Base-by-base conservation (phyloP, 2,113 vertebrate species). In the Pelodiscus sinensis region DNA sequence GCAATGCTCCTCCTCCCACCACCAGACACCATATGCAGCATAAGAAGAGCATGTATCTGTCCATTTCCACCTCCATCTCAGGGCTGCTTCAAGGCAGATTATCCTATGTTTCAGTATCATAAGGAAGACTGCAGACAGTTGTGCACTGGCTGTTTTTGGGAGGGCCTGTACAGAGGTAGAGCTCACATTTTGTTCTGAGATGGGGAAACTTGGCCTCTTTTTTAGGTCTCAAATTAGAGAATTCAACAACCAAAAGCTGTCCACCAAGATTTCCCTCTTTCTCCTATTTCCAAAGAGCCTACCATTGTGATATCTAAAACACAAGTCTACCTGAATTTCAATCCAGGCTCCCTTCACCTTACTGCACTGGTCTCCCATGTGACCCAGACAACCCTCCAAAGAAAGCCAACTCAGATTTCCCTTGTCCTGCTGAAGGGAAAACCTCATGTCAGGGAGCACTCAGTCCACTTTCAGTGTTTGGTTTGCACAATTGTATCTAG, bases 401-500 rank as follows among this genome's bases (percentile, higher is more conserved):
- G 11, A 54, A 24, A 10, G 51, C 21, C 21, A 25, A 35, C 19
- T 9, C 22, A 4, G 19, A 29, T n/a, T 54, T 22, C 25, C 6
- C 9, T 58, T 9, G 7, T 75, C 7, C 1, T 62, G 54, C 1
- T 16, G 6, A 27, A 62, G 86, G 54, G 71, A 77, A 88, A 91
- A 51, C 27, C 2, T 62, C 82, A 16, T 2, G 44, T 0, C 2
- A 90, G 77, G 44, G 73, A 65, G 90, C 81, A 29, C 50, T 38
- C 44, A 2, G 50, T 52, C 85, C 35, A 5, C 82, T 24, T 52
- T 25, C 0, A 0, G 79, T 51, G 54, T 56, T 80, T 90, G 58
- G 86, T n/a, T 0, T 51, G 19, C 0, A 79, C 35, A 29, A 38
- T 58, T 92, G 87, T 38, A 80, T 78, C 44, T 21, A 50, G 52